Base-by-base conservation (phyloP, 2,113 vertebrate species). In the Zosterops borbonicus region DNA sequence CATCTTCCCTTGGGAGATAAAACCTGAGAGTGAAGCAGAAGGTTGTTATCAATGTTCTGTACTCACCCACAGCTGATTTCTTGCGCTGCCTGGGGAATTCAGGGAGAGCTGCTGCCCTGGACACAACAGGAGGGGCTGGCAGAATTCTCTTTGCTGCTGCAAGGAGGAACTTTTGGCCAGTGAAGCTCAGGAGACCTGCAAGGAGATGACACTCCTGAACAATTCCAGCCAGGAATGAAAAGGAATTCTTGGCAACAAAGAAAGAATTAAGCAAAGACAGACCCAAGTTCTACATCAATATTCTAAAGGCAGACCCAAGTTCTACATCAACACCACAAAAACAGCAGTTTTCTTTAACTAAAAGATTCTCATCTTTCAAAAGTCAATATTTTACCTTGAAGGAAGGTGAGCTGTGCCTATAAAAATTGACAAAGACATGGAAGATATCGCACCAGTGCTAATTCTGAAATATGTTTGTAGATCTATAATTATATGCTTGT, bases 151-250 rank as follows among this genome's bases (percentile, higher is more conserved):
- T 90, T 69, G 97, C 91, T 83, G 96, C 95, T 83, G 97, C 87
- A 62, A 95, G 97, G 52, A 97, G 89, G 76, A 98, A 76, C 35
- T 96, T 97, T 82, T 96, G 97, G 50, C 98, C 97, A 76, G 90
- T 65, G 60, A 97, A 87, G 87, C 91, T 98, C 65, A 95, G 71
- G 90, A 97, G 58, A 73, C 97, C 98, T 98, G 35, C 62, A 71
- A 71, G 68, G 90, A 33, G 15, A 67, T 73, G 63, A 63, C 6
- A 31, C 46, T 70, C 60, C 29, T 91, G 80, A 94, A 74, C 27
- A 62, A 79, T n/a, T 80, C 33, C 62, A 84, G 20, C 46, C 21
- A 64, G 28, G 37, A 49, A 92, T 79, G 65, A 70, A 83, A 91
- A 89, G 60, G 5, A 87, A 84, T 83, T 35, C 76, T 22, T 44